Percentiles rank a stretch among this genome's conserved stretches.
Conservation (phyloP, 2,797 vertebrate species). For the Vireo griseus region DNA sequence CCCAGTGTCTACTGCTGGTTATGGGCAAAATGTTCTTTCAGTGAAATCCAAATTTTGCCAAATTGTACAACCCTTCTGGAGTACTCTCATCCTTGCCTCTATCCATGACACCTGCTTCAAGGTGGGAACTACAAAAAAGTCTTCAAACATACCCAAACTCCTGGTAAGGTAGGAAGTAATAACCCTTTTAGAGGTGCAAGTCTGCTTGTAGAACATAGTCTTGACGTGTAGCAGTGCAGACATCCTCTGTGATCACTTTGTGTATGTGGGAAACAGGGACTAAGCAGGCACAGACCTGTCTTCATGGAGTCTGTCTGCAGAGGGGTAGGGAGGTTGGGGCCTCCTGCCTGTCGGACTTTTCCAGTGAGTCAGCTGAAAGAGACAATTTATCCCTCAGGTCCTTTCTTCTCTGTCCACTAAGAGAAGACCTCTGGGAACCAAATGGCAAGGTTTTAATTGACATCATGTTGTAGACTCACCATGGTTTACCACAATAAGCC, state of each 20-base stretch:
- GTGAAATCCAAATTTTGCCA: background rate
- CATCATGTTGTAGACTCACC: background rate
- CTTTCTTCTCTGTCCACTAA: background rate
- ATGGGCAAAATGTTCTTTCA: background rate
- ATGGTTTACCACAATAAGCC: background rate
- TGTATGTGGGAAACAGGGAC: rapidly evolving
- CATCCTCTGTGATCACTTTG: background rate
- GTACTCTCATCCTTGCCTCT: background rate
- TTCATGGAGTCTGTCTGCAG: background rate
- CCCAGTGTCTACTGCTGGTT: background rate
- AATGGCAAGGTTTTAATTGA: background rate
- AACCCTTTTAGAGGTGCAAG: background rate
- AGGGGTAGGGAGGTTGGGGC: rapidly evolving
- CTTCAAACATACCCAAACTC: background rate
- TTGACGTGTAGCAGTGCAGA: background rate
- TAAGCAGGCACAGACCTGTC: background rate
- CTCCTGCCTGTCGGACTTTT: background rate
- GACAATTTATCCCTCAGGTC: background rate
- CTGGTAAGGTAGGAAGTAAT: background rate
- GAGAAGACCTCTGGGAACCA: background rate
- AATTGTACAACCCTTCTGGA: background rate
- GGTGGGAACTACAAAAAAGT: background rate
- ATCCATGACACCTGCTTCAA: background rate
- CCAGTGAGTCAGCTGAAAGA: background rate
- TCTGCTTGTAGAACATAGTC: background rate